These are phyloP conservation scores for Tortrix viridana DNA, from an alignment of 2,888 invertebrate species.

Conservation along the genomic window DNA sequence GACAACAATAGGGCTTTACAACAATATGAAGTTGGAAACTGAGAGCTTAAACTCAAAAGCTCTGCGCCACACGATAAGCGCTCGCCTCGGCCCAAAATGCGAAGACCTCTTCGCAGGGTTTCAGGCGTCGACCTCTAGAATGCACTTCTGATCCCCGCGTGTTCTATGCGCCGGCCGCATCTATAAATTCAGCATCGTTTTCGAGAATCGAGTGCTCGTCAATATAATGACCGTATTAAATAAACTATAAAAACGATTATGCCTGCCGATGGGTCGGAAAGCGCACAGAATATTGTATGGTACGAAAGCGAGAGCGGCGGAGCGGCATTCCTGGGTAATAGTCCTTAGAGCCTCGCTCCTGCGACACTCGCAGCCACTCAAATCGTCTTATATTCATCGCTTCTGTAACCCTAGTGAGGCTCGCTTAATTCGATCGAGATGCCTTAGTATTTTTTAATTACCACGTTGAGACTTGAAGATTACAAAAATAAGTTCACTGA, in stretches of 20 bases:
- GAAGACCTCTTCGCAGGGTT: too few species aligned
- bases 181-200: constrained; percentile 30
- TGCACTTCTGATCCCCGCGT: constrained; percentile 1
- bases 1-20: constrained; percentile 14
- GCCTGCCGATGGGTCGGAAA: constrained; percentile 42
- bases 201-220: constrained; percentile 45
- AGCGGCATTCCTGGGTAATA: constrained; percentile 78
- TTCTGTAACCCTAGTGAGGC: not conserved
- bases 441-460: too few species aligned
- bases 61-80: constrained; percentile 23
- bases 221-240: constrained; percentile 56
- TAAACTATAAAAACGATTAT: constrained; percentile 67
- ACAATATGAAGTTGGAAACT: not conserved
- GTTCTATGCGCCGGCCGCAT: not conserved
- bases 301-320: constrained; percentile 75
- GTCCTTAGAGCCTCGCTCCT: constrained; percentile 58
- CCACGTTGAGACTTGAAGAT: not conserved
- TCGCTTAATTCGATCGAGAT: not conserved
- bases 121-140: not conserved
- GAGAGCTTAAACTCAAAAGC: constrained; percentile 21
- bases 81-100: not conserved
- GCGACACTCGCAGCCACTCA: not conserved
- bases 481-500: not conserved
- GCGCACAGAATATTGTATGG: constrained; percentile 38
- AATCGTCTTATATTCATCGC: constrained; percentile 2